Evolutionary conservation across 2,113 vertebrate species (phyloP).

Genomic region (Motacilla tschutschensis): DNA sequence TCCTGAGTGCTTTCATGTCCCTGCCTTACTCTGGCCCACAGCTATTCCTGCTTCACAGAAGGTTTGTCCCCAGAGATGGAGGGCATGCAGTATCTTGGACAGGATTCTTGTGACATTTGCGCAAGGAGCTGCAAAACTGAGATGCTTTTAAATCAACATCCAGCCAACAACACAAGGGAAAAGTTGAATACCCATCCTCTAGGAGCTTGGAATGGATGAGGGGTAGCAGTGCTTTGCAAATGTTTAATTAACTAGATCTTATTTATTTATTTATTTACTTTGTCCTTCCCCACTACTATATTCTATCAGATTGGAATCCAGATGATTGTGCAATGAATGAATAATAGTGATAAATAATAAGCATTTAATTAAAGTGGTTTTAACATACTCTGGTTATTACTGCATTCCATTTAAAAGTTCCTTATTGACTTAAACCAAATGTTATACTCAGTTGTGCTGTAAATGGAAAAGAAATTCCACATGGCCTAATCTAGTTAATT

Average conservation of each 20-base stretch:
- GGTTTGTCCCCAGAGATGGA: not conserved
- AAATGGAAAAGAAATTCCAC: conserved; percentile 14
- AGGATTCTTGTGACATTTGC: not conserved
- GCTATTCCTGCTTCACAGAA: not conserved
- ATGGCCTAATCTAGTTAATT: not conserved
- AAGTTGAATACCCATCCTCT: not conserved
- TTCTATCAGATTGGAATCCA: conserved; percentile 6
- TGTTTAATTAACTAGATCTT: not conserved
- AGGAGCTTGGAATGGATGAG: not conserved
- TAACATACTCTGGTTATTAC: not conserved
- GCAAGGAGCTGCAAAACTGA: not conserved
- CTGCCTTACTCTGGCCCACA: not conserved
- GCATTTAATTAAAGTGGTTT: not conserved
- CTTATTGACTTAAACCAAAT: not conserved
- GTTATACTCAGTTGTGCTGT: not conserved
- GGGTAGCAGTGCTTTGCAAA: not conserved
- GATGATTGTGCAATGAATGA: conserved; percentile 1
- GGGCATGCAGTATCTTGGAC: not conserved
- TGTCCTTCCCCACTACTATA: not conserved
- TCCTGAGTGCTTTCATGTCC: not conserved
- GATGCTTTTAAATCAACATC: not conserved
- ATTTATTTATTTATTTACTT: not conserved
- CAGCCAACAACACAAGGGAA: not conserved
- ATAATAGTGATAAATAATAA: conserved; percentile 10
- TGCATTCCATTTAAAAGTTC: not conserved